phyloP scores from a whole-genome alignment of 2,888 invertebrate genomes.

The Papilio elwesi region DNA sequence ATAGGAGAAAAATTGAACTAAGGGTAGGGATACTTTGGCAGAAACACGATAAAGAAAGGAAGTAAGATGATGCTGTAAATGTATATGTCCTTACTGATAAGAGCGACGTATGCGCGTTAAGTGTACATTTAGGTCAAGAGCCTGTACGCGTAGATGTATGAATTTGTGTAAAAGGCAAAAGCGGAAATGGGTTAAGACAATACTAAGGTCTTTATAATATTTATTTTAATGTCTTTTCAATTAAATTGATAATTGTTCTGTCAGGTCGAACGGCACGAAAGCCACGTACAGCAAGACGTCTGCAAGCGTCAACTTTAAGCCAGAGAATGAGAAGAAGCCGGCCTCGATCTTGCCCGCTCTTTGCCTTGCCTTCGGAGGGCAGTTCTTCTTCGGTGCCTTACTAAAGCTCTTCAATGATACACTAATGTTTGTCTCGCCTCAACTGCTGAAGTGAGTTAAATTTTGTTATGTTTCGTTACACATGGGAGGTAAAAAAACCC shows the following conservation, averaged over 20 bases:
- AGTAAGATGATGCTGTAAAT: too few relatives aligned
- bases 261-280: slow-evolving; percentile 74
- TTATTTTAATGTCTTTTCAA: neutral
- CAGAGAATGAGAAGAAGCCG: slow-evolving; percentile 86
- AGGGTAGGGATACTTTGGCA: too few relatives aligned
- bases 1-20: too few relatives aligned
- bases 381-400: slow-evolving; percentile 93
- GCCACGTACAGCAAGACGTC: slow-evolving; percentile 88
- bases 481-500: too few relatives aligned
- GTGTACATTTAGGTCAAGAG: too few relatives aligned
- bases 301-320: slow-evolving; percentile 90
- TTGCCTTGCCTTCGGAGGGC: slow-evolving; percentile 93
- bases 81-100: too few relatives aligned
- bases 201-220: too few relatives aligned
- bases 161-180: too few relatives aligned
- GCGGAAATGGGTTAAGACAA: too few relatives aligned
- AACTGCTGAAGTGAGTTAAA: slow-evolving; percentile 90
- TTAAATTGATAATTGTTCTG: slow-evolving; percentile 16
- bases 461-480: neutral
- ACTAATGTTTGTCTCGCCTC: slow-evolving; percentile 95
- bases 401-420: slow-evolving; percentile 93
- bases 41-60: too few relatives aligned
- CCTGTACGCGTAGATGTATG: too few relatives aligned
- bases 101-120: too few relatives aligned
- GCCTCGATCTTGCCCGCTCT: slow-evolving; percentile 94